Base-by-base conservation (phyloP, 2,888 invertebrate genomes). In the Nomada fabriciana region DNA sequence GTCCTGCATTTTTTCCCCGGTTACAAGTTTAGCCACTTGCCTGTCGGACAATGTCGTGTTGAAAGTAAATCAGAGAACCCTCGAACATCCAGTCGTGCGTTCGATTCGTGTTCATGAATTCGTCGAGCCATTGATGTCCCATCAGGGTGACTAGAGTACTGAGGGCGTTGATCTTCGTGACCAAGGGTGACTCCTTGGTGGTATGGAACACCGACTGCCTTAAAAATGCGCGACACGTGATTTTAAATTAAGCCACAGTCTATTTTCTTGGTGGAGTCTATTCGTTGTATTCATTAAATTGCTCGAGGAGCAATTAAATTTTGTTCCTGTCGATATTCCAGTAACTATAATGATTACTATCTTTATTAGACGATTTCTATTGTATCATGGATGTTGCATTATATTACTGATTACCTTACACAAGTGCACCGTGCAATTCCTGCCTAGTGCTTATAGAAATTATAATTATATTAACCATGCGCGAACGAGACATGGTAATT, bases 61-160 rank as follows among this genome's bases (percentile, higher is more conserved):
- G 94, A 25, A 95, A 92, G 89, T 94, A 95, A 43, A 94, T 91
- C 47, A 95, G 94, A 68, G 95, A 95, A 11, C 95, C 95, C 86
- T 94, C 93, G 67, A 93, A 87, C 23, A 94, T 89, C 94, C 94
- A 94, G 29, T 90, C 86, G 75, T 93, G 92, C 11, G 90, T 91
- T 90, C 92, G 93, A 29, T 90, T 89, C 65, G 89, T 89, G 68
- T 91, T 91, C 59, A 93, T 91, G n/a, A 91, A 82, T n/a, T 94
- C 93, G 11, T 94, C 94, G 61, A 94, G 93, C 94, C 94, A 94
- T 87, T 95, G 95, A 88, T 95, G 94, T 2, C 95, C 91, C 25
- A 92, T 82, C 15, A 91, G 82, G 43, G 78, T 83, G 50, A 92
- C 85, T 53, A 92, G 75, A 20, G 86, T 88, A 68, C 83, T 88